Base-by-base conservation (phyloP, 1,140 invertebrate genomes). In the Dendrolimus punctatus region DNA sequence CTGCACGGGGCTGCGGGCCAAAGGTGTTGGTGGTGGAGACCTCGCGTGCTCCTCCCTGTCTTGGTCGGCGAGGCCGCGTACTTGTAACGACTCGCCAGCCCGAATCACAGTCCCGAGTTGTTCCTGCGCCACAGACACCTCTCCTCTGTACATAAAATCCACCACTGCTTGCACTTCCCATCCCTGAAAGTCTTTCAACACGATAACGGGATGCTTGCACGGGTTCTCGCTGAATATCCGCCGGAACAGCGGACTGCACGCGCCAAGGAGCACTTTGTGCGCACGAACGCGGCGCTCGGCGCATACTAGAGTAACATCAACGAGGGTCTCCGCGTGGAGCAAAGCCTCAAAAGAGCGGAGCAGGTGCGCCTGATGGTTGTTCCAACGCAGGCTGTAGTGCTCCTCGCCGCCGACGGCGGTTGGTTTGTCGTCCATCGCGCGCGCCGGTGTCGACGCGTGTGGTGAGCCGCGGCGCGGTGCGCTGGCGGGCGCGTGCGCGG, bases 191-290 rank as follows among this genome's bases (percentile, higher is more conserved):
- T 96, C 95, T 81, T 96, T 96, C 10, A 97, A 80, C 47, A 97
- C 94, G 71, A 97, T 95, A 48, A 97, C 94, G 6, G 96, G 95
- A 78, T 97, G 95, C 73, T 97, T 96, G 88, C 95, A 97, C n/a
- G 95, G 95, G 65, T 95, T 96, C 65, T 96, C 95, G 51, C 92
- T 91, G 74, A 97, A 96, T 74, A 97, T 94, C 68, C 92, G 90
- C 67, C 95, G 92, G 78, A 97, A 97, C 72, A 96, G 96, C 4
- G 95, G 95, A 74, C 95, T 96, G 90, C 95, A 96, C 39, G 95
- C 95, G 66, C 95, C 95, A 5, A 97, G 90, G 39, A 97, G 93
- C 57, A 97, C 94, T 85, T 96, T 97, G 87, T 97, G 95, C 6
- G 95, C 94, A 63, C 93, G 91, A 54, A 96, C 91, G 58, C 92